phyloP scores from a whole-genome alignment of 1,140 invertebrate species.

The Helicoverpa zea region DNA sequence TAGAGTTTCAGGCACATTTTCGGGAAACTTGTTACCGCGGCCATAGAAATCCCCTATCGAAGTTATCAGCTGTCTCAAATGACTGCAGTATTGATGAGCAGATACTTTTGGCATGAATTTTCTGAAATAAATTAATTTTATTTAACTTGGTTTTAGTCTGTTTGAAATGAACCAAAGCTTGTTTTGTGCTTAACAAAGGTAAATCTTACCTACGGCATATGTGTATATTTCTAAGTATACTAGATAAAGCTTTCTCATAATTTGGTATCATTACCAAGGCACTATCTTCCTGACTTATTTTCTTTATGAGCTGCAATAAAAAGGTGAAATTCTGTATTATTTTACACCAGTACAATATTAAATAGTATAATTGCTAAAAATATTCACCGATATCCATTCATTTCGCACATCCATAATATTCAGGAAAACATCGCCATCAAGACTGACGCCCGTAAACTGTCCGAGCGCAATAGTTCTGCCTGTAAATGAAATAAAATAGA shows the following conservation, averaged over 20 bases:
- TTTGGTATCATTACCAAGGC: conserved; percentile 92
- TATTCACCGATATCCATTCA: conserved; percentile 95
- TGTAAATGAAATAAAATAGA: conserved; percentile 63
- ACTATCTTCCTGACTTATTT: conserved; percentile 92
- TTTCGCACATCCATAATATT: conserved; percentile 96
- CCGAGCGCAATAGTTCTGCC: conserved; percentile 93
- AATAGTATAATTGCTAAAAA: neutral
- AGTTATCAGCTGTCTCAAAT: conserved; percentile 93
- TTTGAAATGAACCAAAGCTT: neutral
- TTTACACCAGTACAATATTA: too few species aligned
- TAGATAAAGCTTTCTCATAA: conserved; percentile 94
- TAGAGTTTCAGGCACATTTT: conserved; percentile 90
- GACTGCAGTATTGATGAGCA: conserved; percentile 93
- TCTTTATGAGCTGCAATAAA: conserved; percentile 92
- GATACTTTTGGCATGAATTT: conserved; percentile 96
- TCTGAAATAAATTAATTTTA: conserved; percentile 82
- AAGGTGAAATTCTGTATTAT: conserved; percentile 12
- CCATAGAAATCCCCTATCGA: conserved; percentile 93
- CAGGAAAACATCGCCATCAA: conserved; percentile 95
- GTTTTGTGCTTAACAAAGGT: neutral
- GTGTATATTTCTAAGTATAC: conserved; percentile 93
- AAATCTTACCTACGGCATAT: conserved; percentile 90
- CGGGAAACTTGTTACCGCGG: conserved; percentile 89
- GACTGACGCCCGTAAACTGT: conserved; percentile 94
- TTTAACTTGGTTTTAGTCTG: too few species aligned